Evolutionary conservation across 2,113 vertebrate species (phyloP).

Genomic region (Urocitellus parryii): DNA sequence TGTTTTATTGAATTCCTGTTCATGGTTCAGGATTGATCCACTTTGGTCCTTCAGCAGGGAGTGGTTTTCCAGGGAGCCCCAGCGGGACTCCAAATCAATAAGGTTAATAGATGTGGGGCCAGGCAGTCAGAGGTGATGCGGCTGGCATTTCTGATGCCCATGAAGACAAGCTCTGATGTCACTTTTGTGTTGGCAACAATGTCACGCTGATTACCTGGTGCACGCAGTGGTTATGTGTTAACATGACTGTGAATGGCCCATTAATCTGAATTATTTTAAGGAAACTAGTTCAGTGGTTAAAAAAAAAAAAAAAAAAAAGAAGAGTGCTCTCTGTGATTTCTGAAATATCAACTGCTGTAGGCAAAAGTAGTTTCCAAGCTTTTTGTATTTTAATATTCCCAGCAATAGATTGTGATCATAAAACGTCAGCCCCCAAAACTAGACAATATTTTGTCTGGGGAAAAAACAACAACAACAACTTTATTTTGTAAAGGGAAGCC

Average conservation of each 20-base stretch:
- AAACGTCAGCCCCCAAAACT: background rate
- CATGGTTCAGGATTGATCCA: constrained; percentile 95
- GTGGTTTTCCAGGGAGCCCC: constrained; percentile 93
- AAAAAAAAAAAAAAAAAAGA: no score
- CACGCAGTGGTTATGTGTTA: constrained; percentile 86
- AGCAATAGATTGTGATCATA: background rate
- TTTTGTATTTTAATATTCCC: constrained; percentile 55
- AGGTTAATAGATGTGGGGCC: constrained; percentile 97
- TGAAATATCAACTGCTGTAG: constrained; percentile 88
- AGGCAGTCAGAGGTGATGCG: constrained; percentile 95
- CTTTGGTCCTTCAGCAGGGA: constrained; percentile 94
- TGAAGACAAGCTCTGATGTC: constrained; percentile 96
- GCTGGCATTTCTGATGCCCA: constrained; percentile 95
- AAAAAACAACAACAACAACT: background rate
- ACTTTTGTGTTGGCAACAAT: constrained; percentile 91
- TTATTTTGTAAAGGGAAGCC: background rate
- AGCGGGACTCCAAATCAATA: constrained; percentile 96
- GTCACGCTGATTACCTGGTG: constrained; percentile 93
- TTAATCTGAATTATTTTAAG: constrained; percentile 94
- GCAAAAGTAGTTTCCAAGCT: constrained; percentile 82
- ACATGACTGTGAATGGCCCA: constrained; percentile 87
- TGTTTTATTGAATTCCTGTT: constrained; percentile 95
- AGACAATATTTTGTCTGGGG: background rate
- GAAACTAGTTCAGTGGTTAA: constrained; percentile 83
- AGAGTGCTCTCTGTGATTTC: constrained; percentile 86